Base-by-base conservation (phyloP, 1,140 invertebrate species). In the Ooceraea biroi region DNA sequence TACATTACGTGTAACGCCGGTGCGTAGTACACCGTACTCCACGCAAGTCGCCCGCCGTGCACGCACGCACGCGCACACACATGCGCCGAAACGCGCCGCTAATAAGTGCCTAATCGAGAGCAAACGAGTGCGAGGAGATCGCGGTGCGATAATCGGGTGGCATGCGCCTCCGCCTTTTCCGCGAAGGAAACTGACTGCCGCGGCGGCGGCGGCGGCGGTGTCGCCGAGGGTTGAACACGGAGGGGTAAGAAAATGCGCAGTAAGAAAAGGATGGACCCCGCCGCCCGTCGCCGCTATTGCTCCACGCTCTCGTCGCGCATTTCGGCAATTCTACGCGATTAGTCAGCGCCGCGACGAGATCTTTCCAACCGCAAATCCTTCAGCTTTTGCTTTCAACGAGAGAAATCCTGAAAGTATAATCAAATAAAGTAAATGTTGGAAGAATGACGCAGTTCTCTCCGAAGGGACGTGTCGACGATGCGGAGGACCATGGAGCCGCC, bases 231-330 rank as follows among this genome's bases (percentile, higher is more conserved):
- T 86, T 88, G 84, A 87, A 86, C 73, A 83, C 85, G 88, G 89
- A 90, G 92, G 90, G 92, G 90, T 91, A 93, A 93, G 92, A 93
- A 93, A 92, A 88, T 92, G 92, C 92, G 92, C 91, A 91, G 91
- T 91, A 91, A 91, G 90, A 88, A 91, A 91, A 91, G 88, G 88
- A 91, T 88, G 85, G 85, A 90, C 84, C 76, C 82, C 90, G 72
- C 86, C 86, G 82, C 84, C 76, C 73, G 82, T 65, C 66, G n/a
- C 11, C 19, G n/a, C 19, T 7, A 27, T 41, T 14, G 0, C 22
- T n/a, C n/a, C n/a, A n/a, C 55, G 41, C 30, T 52, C 52, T 48
- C 27, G 36, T 36, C 46, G 44, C 5, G 36, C 36, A 7, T 36
- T 36, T n/a, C n/a, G n/a, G n/a, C n/a, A n/a, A n/a, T n/a, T n/a